phyloP scores from a whole-genome alignment of 1,140 invertebrate species.

The Acromyrmex echinatior region DNA sequence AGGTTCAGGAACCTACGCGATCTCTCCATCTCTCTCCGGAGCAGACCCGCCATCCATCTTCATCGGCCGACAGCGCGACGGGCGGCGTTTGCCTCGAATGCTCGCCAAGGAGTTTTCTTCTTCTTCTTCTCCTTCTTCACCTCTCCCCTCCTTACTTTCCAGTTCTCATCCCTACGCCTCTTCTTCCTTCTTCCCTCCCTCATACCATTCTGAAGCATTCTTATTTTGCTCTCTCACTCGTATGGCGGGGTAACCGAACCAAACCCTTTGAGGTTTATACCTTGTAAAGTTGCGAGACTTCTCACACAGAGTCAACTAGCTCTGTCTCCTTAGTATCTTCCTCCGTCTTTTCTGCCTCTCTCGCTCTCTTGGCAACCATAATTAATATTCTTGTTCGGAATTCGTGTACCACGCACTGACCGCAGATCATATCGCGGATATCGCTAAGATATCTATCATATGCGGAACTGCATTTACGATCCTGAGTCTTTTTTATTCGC shows the following conservation, averaged over 20 bases:
- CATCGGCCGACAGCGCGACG: conserved; percentile 87
- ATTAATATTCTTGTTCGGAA: conserved; percentile 84
- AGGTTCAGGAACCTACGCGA: conserved; percentile 71
- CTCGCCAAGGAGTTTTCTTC: conserved; percentile 85
- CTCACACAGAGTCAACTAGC: conserved; percentile 57
- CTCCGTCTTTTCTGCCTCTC: conserved; percentile 41
- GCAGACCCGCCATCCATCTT: conserved; percentile 86
- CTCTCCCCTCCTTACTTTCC: conserved; percentile 58
- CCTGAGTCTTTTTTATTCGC: conserved; percentile 23
- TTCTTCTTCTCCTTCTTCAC: conserved; percentile 71
- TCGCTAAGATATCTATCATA: conserved; percentile 79
- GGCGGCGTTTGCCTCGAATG: conserved; percentile 87
- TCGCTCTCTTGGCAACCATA: conserved; percentile 69
- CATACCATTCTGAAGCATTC: conserved; percentile 75
- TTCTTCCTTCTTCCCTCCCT: conserved; percentile 70
- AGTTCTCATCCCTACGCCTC: conserved; percentile 63
- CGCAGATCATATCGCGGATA: conserved; percentile 80
- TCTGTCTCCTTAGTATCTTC: conserved; percentile 38
- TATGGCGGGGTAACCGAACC: conserved; percentile 70
- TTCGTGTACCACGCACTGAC: conserved; percentile 78
- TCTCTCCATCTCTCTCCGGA: conserved; percentile 70
- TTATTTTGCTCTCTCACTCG: conserved; percentile 77
- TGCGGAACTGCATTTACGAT: conserved; percentile 72
- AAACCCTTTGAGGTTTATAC: conserved; percentile 82
- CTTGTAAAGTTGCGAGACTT: conserved; percentile 45